These are phyloP conservation scores for Theonella swinhoei DNA, from an alignment of 37 sponge, comb jelly and placozoan genomes.

Conservation along the genomic window DNA sequence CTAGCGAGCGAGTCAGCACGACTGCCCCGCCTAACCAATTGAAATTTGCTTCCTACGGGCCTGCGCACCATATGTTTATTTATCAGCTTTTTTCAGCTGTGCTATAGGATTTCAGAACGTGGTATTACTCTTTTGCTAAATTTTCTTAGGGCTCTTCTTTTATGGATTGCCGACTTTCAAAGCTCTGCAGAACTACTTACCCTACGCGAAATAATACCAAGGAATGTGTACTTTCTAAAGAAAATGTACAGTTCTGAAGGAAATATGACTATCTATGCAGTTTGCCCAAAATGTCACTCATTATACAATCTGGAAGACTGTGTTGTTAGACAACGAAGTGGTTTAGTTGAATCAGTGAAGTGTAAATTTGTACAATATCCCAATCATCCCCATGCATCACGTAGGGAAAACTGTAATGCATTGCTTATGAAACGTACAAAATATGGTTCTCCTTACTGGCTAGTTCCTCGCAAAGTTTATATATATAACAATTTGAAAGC, in stretches of 20 bases:
- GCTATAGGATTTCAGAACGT: too few species aligned
- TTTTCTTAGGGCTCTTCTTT: too few species aligned
- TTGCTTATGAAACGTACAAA: conserved; percentile 3
- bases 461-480: conserved; percentile 24
- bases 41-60: too few species aligned
- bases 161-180: too few species aligned
- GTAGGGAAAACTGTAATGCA: conserved; percentile 4
- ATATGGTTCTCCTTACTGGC: background rate
- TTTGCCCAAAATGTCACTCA: conserved; percentile 38
- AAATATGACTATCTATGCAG: conserved; percentile 11
- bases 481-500: conserved; percentile 8
- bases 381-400: conserved; percentile 11
- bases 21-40: too few species aligned
- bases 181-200: background rate
- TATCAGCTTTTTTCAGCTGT: too few species aligned
- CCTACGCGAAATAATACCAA: background rate
- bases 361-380: conserved; percentile 31
- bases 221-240: background rate
- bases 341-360: background rate
- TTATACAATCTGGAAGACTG: conserved; percentile 17
- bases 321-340: background rate
- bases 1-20: too few species aligned
- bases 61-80: too few species aligned
- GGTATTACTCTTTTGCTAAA: too few species aligned
- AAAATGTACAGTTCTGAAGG: background rate